Evolutionary conservation across 2,113 vertebrate genomes (phyloP).

Genomic region (Mellivora capensis): DNA sequence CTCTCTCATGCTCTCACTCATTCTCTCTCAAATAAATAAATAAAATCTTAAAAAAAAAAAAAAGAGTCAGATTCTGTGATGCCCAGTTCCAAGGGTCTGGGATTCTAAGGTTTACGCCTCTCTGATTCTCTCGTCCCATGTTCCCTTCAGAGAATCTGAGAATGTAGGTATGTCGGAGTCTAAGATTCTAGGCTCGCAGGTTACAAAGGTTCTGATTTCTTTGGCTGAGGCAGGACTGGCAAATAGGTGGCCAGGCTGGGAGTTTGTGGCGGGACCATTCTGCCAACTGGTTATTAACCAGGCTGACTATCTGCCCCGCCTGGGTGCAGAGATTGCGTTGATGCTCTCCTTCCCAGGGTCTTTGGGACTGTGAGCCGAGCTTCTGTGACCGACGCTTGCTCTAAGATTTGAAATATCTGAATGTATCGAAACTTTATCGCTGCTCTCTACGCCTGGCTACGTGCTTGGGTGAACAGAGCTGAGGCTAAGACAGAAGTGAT

Average conservation of each 20-base stretch:
- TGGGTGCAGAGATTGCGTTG: rapidly evolving
- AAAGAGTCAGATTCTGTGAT: neutral
- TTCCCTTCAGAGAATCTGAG: neutral
- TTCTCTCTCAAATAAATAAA: no score
- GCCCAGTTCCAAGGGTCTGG: neutral
- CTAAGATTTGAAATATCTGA: neutral
- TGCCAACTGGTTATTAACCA: neutral
- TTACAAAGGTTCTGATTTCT: neutral
- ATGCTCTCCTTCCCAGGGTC: rapidly evolving
- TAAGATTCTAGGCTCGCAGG: neutral
- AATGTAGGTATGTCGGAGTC: neutral
- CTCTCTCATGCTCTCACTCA: no score
- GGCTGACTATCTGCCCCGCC: neutral
- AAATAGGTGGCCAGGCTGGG: neutral
- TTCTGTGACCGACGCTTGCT: neutral
- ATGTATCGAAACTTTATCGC: neutral
- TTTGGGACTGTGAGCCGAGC: neutral
- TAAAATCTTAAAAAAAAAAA: no score
- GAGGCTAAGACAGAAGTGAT: neutral
- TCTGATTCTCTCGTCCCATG: neutral
- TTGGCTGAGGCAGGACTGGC: neutral
- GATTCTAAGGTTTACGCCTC: neutral
- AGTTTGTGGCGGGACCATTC: neutral
- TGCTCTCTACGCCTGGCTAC: rapidly evolving
- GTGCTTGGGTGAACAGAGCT: neutral